Conservation (phyloP, 2,888 invertebrate species). For the Drosophila mettleri region DNA sequence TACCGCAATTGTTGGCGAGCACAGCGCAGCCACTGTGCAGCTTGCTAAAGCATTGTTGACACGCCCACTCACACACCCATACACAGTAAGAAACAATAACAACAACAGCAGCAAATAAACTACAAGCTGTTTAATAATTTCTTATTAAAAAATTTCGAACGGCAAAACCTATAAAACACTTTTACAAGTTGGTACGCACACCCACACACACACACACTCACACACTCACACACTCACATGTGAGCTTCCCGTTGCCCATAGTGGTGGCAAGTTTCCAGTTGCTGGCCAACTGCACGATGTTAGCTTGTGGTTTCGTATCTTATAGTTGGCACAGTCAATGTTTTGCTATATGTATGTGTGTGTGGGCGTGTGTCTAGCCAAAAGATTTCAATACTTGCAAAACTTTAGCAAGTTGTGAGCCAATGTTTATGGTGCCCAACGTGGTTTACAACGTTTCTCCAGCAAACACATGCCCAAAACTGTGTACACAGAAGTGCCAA, state of each 20-base stretch:
- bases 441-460: constrained; percentile 54
- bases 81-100: constrained; percentile 14
- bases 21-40: constrained; percentile 19
- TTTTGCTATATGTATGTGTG: constrained; percentile 10
- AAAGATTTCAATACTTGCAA: constrained; percentile 71
- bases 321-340: constrained; percentile 29
- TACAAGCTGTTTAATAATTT: constrained; percentile 74
- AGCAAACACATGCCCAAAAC: constrained; percentile 40
- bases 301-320: constrained; percentile 47
- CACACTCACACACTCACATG: background rate
- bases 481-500: constrained; percentile 54
- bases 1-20: constrained; percentile 54
- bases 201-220: constrained; percentile 1
- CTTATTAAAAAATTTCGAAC: constrained; percentile 66
- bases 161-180: constrained; percentile 56
- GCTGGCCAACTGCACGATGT: constrained; percentile 39
- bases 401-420: constrained; percentile 65
- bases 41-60: constrained; percentile 14
- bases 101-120: constrained; percentile 46
- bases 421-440: constrained; percentile 70
- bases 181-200: constrained; percentile 51
- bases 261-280: constrained; percentile 29
- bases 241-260: background rate
- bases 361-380: constrained; percentile 28
- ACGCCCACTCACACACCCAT: constrained; percentile 9